phyloP scores from a whole-genome alignment of 2,113 vertebrate species.

The Forbesichthys papilliferus region DNA sequence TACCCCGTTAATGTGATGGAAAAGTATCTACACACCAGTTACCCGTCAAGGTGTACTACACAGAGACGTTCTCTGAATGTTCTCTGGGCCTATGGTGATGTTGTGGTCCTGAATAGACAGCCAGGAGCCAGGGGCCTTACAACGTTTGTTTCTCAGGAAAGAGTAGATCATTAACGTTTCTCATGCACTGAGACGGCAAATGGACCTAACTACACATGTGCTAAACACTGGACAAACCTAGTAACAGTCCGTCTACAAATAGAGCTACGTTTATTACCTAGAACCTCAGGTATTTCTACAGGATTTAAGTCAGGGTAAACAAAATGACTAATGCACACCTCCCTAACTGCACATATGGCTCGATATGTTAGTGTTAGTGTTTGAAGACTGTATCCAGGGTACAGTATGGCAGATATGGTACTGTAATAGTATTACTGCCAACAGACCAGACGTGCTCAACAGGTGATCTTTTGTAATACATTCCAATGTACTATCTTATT shows the following conservation, averaged over 20 bases:
- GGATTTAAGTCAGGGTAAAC: constrained; percentile 5
- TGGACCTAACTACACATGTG: constrained; percentile 36
- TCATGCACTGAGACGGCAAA: constrained; percentile 37
- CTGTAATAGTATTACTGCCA: too few relatives aligned
- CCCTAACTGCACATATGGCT: neutral
- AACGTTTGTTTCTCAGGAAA: neutral
- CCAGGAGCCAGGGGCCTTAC: constrained; percentile 1
- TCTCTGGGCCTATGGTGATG: neutral
- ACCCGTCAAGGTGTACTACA: neutral
- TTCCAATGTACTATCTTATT: too few relatives aligned
- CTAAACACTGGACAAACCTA: constrained; percentile 19
- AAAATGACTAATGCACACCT: neutral
- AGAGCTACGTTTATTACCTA: constrained; percentile 51
- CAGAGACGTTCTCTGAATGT: constrained; percentile 30
- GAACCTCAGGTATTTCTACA: constrained; percentile 41
- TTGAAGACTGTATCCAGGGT: neutral
- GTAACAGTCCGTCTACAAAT: constrained; percentile 47
- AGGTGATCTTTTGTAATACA: too few relatives aligned
- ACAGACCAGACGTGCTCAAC: too few relatives aligned
- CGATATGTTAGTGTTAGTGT: neutral
- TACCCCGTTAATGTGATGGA: neutral
- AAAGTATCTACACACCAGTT: constrained; percentile 5
- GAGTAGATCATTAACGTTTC: constrained; percentile 61
- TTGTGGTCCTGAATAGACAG: constrained; percentile 7
- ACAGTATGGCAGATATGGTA: too few relatives aligned